Percentiles rank a stretch among this genome's conserved stretches.
phyloP scores from a whole-genome alignment of 2,888 invertebrate species.

The Oligia strigilis region DNA sequence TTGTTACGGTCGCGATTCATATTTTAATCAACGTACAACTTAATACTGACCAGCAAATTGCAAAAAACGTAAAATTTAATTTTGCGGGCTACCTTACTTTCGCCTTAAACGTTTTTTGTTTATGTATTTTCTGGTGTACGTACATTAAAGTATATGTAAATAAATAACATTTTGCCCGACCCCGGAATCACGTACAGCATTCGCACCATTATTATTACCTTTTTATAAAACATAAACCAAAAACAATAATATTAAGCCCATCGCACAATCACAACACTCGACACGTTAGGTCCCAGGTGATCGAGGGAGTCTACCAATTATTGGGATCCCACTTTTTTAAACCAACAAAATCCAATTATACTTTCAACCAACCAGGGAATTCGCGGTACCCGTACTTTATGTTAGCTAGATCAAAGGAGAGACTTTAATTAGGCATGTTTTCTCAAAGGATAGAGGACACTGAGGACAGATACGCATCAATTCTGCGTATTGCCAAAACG shows the following conservation, averaged over 20 bases:
- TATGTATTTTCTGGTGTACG: no score
- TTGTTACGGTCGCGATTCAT: no score
- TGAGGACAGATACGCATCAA: neutral
- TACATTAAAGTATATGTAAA: no score
- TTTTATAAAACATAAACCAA: conserved; percentile 6
- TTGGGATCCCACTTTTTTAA: conserved; percentile 40
- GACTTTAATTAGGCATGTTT: conserved; percentile 2
- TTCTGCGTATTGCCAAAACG: neutral
- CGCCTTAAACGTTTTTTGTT: no score
- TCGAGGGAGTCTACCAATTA: conserved; percentile 44
- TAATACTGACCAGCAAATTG: no score
- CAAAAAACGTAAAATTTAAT: no score
- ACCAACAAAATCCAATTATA: conserved; percentile 56
- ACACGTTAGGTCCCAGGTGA: conserved; percentile 54
- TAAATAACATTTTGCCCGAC: neutral
- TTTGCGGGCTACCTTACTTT: no score
- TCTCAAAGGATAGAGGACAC: neutral
- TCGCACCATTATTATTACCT: neutral
- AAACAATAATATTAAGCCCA: conserved; percentile 20
- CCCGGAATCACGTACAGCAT: no score
- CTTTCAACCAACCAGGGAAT: conserved; percentile 33
- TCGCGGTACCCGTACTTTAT: neutral
- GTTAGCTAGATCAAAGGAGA: conserved; percentile 21
- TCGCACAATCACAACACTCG: neutral
- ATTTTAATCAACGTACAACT: no score